These are phyloP conservation scores for Bellardia pandia DNA, from an alignment of 2,888 invertebrate genomes.

Conservation along the genomic window DNA sequence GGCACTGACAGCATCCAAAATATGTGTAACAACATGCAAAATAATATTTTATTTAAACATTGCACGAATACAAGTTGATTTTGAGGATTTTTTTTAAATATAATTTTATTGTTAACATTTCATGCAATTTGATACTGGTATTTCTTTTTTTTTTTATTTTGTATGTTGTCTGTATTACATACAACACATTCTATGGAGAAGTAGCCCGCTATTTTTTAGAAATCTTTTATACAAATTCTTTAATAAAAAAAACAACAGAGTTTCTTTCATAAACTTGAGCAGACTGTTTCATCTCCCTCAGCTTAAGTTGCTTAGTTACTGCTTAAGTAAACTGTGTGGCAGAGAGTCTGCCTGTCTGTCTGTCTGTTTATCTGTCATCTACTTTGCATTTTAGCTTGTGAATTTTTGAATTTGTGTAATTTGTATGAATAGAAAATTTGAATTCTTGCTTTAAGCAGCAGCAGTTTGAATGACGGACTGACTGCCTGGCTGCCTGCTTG, in stretches of 20 bases:
- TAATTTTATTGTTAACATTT: conserved; percentile 62
- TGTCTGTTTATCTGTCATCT: conserved; percentile 31
- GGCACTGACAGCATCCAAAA: not conserved
- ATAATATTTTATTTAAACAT: conserved; percentile 45
- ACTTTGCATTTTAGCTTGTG: conserved; percentile 48
- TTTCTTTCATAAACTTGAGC: conserved; percentile 39
- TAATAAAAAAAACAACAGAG: not conserved
- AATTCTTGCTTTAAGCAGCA: conserved; percentile 24
- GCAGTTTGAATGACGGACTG: conserved; percentile 2
- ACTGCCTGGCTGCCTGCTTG: conserved; percentile 3
- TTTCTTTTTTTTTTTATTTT: conserved; percentile 22
- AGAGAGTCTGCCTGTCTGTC: not conserved
- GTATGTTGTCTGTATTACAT: conserved; percentile 25
- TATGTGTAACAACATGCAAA: not conserved
- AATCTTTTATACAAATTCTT: conserved; percentile 37
- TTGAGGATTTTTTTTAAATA: conserved; percentile 28
- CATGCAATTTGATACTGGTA: conserved; percentile 61
- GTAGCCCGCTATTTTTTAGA: conserved; percentile 18
- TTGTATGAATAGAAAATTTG: conserved; percentile 48
- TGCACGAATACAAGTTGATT: conserved; percentile 16
- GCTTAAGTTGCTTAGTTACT: not conserved
- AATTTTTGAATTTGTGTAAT: conserved; percentile 44
- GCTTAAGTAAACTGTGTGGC: conserved; percentile 13
- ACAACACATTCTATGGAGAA: conserved; percentile 17
- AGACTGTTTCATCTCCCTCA: not conserved